These are phyloP conservation scores for Myoxocephalus aenaeus DNA, from an alignment of 2,797 vertebrate genomes.

Conservation along the genomic window DNA sequence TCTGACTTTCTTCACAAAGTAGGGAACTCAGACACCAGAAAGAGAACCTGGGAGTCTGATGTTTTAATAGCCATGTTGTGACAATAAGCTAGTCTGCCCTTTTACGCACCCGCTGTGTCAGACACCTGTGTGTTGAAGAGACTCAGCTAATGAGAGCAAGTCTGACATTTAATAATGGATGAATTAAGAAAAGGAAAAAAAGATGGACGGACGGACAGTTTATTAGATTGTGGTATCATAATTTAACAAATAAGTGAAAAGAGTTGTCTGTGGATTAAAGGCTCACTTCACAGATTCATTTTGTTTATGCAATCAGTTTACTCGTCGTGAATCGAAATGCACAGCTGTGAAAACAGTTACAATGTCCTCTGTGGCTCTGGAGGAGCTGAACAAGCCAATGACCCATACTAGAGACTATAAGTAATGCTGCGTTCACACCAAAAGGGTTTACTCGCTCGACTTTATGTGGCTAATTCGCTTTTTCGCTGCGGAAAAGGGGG, in stretches of 20 bases:
- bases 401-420: not conserved
- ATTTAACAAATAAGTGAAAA: not conserved
- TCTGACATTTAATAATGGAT: conserved; percentile 44
- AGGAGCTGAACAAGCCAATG: not conserved
- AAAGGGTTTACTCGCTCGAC: no score
- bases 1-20: not conserved
- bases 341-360: not conserved
- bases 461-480: no score
- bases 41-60: conserved; percentile 4
- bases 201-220: not conserved
- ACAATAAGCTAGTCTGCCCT: conserved; percentile 29
- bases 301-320: not conserved
- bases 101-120: conserved; percentile 20
- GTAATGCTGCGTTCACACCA: no score
- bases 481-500: no score
- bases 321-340: not conserved
- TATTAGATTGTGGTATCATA: not conserved
- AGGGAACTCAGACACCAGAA: not conserved
- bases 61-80: conserved; percentile 36
- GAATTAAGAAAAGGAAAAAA: conserved; percentile 22
- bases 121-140: conserved; percentile 16
- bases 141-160: conserved; percentile 39
- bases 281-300: not conserved
- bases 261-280: not conserved
- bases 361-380: not conserved